Base-by-base conservation (phyloP, 2,888 invertebrate genomes). In the Parascotia fuliginaria region DNA sequence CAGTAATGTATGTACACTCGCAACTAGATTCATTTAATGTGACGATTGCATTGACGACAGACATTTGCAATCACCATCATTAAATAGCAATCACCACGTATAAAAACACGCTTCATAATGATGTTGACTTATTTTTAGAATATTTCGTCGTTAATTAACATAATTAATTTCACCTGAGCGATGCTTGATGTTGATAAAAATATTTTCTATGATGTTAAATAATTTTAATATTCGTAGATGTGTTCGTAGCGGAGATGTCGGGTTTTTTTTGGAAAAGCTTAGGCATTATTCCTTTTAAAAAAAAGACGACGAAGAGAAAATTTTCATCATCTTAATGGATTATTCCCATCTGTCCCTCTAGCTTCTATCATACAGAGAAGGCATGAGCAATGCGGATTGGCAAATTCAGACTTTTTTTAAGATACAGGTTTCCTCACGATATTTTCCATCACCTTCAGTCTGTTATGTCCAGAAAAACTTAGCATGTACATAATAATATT, bases 1-100 rank as follows among this genome's bases (percentile, higher is more conserved):
- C 36, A 41, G 32, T 42, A 60, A 53, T 38, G 31, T 60, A 66
- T 65, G 42, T 57, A 65, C 65, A 65, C 48, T 55, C 9, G 48
- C 34, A 58, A 50, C 51, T 52, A 61, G 47, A 54, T 44, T 48
- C 27, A 27, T 29, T 22, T 36, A 13, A 27, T 27, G 19, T 22
- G 7, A 11, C 14, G 19, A 28, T 2, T 19, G 19, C 12, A 33
- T 15, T 9, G 2, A 16, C 14, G n/a, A 33, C 9, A 14, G 15
- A 7, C 16, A n/a, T 36, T 36, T 22, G 6, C 11, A 22, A 11
- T 36, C 12, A n/a, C 19, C 36, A 7, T 36, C 11, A 12, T n/a
- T n/a, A 13, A 48, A 42, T 29, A 44, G 36, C 16, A 16, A 37
- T 40, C 24, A 22, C 12, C 14, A 42, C 41, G 14, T 54, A 48